phyloP scores from a whole-genome alignment of 2,113 vertebrate species.

The Vicugna pacos region DNA sequence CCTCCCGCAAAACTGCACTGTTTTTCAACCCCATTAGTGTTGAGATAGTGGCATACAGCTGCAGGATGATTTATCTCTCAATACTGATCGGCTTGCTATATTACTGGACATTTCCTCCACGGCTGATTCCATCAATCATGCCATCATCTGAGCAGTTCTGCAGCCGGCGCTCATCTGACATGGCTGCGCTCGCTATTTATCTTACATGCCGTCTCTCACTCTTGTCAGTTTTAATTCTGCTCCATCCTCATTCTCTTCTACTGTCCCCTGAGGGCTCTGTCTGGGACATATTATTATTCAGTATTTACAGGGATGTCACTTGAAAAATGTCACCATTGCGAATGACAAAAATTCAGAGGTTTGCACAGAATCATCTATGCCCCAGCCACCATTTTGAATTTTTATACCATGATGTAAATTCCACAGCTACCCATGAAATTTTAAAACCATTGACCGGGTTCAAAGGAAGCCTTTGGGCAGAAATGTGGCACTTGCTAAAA shows the following conservation, averaged over 20 bases:
- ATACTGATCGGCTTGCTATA: slow-evolving; percentile 66
- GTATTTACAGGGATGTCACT: slow-evolving; percentile 81
- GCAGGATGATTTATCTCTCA: slow-evolving; percentile 79
- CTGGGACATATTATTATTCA: slow-evolving; percentile 78
- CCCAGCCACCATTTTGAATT: slow-evolving; percentile 63
- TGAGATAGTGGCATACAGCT: slow-evolving; percentile 36
- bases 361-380: slow-evolving; percentile 40
- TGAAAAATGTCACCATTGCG: slow-evolving; percentile 73
- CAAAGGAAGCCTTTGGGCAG: slow-evolving; percentile 13
- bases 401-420: slow-evolving; percentile 46
- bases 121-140: slow-evolving; percentile 74
- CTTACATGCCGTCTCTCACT: slow-evolving; percentile 61
- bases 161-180: not conserved
- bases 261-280: slow-evolving; percentile 75
- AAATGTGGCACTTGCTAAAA: slow-evolving; percentile 17
- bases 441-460: slow-evolving; percentile 26
- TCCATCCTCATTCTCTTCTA: slow-evolving; percentile 70
- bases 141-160: not conserved
- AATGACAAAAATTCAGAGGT: slow-evolving; percentile 68
- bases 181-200: slow-evolving; percentile 52
- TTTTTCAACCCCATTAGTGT: slow-evolving; percentile 77
- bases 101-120: slow-evolving; percentile 74
- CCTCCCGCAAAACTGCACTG: slow-evolving; percentile 66
- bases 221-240: slow-evolving; percentile 80
- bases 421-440: slow-evolving; percentile 18